Base-by-base conservation (phyloP, 2,888 invertebrate genomes). In the Cyrtodaria siliqua region DNA sequence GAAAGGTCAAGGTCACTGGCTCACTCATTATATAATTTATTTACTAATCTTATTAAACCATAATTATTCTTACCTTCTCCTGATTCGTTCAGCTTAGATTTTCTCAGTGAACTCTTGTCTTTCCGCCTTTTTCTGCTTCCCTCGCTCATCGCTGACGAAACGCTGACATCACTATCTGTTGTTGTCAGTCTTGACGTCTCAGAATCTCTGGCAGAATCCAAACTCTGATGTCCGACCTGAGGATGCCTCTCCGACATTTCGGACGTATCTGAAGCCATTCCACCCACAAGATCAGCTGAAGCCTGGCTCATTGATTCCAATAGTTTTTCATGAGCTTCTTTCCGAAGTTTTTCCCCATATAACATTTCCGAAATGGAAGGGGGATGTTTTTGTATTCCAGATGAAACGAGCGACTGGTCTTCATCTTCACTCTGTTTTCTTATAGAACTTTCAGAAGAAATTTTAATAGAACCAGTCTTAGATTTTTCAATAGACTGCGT, bases 51-150 rank as follows among this genome's bases (percentile, higher is more conserved):
- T n/a, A n/a, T n/a, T n/a, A n/a, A n/a, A n/a, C n/a, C n/a, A n/a
- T n/a, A n/a, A n/a, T n/a, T n/a, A n/a, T 12, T 8, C 33, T 33
- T 33, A 33, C 33, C 33, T 33, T 33, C 33, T 4, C 33, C 33
- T 8, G 33, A 33, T 12, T 79, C 79, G 33, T 79, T 79, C 53
- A 79, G 62, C 27, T 75, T 79, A 6, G 79, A 79, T 56, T 79
- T 79, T 38, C 79, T 52, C 69, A 79, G 52, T 16, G 79, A 79
- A 27, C 72, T 79, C 59, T 79, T 79, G 50, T 79, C 79, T 55
- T 79, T 79, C 42, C 79, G 26, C 57, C 71, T 40, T 42, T 69
- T 71, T 29, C 75, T 47, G 44, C 68, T 72, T 2, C 75, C 72
- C n/a, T 79, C 79, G 61, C 79, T 75, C 56, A 75, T 27, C 9